Evolutionary conservation across 2,797 vertebrate species (phyloP), one percentile per base, ranked within the genome.

Genomic region (Thripadectes ignobilis): DNA sequence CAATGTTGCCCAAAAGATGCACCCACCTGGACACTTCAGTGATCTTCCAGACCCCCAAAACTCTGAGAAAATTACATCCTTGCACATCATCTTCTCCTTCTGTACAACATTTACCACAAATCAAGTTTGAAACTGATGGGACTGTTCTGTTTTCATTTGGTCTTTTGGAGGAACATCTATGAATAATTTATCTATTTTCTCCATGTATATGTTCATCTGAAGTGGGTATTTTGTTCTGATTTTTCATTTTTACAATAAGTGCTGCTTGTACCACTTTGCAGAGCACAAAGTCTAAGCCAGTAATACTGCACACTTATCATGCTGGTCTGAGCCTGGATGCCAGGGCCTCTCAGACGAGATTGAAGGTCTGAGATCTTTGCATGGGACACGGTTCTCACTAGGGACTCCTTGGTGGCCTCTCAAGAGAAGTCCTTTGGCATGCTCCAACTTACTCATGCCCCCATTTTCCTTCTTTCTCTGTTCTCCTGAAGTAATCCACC

Each of bases 391-490:
- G 75, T 71, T 75, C 57, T 29, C n/a, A 71, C 14, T 14, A 49
- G 9, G 16, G 9, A 2, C 12, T 23, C 15, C 30, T 74, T 61
- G 19, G 19, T 17, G 7, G 14, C 14, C 4, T 61, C 8, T 24
- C 24, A 51, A 9, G 12, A n/a, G 15, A 2, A 0, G 1, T 21
- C 14, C 10, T 14, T 55, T 14, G 16, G 3, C 24, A 20, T 57
- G 16, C 54, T 69, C 7, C n/a, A 80, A 51, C 7, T 62, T 74
- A 12, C 54, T 63, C 0, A 1, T 45, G 11, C 0, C 4, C 2
- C 1, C 1, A 5, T 19, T 79, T 69, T 22, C 5, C 8, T 1
- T 26, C 57, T 45, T 55, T 49, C 20, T 68, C 21, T 54, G 18
- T 5, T 34, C 15, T 73, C 34, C 12, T 63, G 45, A 69, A 45